phyloP scores from a whole-genome alignment of 2,113 vertebrate species.

The Danio rerio region DNA sequence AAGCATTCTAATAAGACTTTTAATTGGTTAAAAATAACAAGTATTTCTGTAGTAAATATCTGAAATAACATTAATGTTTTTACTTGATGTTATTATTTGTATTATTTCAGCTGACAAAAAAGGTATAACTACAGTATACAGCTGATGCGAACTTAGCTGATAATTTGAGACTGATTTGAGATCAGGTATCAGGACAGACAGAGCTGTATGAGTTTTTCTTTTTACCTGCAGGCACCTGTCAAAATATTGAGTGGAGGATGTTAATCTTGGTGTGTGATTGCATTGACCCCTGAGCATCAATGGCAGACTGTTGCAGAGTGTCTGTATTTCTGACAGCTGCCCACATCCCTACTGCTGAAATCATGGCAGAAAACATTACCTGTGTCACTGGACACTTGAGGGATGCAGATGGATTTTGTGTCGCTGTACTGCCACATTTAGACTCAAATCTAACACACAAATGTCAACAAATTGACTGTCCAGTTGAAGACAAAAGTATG shows the following conservation, averaged over 20 bases:
- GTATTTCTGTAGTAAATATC: too few species aligned
- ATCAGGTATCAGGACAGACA: conserved; percentile 23
- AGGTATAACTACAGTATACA: too few species aligned
- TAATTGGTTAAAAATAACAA: too few species aligned
- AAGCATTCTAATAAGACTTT: too few species aligned
- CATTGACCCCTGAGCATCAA: conserved; percentile 72
- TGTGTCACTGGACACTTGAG: not conserved
- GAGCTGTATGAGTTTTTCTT: conserved; percentile 52
- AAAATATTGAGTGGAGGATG: conserved; percentile 62
- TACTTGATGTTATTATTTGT: too few species aligned
- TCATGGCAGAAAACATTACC: not conserved
- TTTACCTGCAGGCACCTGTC: conserved; percentile 65
- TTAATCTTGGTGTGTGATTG: conserved; percentile 66
- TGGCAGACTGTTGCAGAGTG: conserved; percentile 59
- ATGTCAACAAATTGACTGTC: not conserved
- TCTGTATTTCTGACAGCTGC: conserved; percentile 62
- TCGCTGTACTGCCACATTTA: not conserved
- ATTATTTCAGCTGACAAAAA: too few species aligned
- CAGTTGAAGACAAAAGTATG: too few species aligned
- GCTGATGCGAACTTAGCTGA: too few species aligned
- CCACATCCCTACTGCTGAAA: not conserved
- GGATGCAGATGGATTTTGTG: not conserved
- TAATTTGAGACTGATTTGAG: not conserved
- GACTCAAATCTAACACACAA: conserved; percentile 7
- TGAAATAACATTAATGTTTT: too few species aligned